Conservation (phyloP, 2,888 invertebrate species). For the Chrysodeixis includens region DNA sequence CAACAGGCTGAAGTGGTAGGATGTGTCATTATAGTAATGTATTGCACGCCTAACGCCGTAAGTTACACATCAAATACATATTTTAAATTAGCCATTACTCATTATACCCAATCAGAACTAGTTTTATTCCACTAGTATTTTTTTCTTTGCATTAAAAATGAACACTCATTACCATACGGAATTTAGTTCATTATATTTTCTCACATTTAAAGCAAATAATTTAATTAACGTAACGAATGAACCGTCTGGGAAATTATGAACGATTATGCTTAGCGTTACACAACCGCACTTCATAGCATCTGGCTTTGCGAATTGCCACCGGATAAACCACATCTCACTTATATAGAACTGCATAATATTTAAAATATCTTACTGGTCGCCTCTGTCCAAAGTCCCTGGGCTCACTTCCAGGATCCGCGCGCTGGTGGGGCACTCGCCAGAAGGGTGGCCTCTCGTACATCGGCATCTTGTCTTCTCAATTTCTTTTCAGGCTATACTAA, state of each 20-base stretch:
- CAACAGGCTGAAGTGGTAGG: constrained; percentile 9
- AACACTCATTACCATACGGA: background rate
- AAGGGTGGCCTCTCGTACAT: constrained; percentile 90
- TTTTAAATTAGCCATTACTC: background rate
- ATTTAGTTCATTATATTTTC: background rate
- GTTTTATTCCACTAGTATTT: too few relatives aligned
- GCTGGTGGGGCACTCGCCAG: constrained; percentile 88
- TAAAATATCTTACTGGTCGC: constrained; percentile 65
- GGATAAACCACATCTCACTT: background rate
- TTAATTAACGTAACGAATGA: background rate
- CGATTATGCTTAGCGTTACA: constrained; percentile 12
- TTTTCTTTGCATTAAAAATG: background rate
- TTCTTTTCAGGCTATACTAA: constrained; percentile 58
- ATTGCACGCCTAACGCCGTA: constrained; percentile 14
- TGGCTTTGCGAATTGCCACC: background rate
- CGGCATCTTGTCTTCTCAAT: constrained; percentile 78
- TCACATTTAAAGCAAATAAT: background rate
- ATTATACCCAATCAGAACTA: background rate
- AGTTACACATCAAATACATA: constrained; percentile 6
- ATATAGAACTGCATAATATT: constrained; percentile 12
- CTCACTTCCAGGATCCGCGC: constrained; percentile 82
- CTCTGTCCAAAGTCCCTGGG: constrained; percentile 72
- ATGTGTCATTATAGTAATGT: constrained; percentile 18
- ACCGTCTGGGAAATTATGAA: background rate
- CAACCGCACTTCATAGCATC: constrained; percentile 9